These are phyloP conservation scores for Ips typographus DNA, from an alignment of 1,140 invertebrate species.

Conservation along the genomic window DNA sequence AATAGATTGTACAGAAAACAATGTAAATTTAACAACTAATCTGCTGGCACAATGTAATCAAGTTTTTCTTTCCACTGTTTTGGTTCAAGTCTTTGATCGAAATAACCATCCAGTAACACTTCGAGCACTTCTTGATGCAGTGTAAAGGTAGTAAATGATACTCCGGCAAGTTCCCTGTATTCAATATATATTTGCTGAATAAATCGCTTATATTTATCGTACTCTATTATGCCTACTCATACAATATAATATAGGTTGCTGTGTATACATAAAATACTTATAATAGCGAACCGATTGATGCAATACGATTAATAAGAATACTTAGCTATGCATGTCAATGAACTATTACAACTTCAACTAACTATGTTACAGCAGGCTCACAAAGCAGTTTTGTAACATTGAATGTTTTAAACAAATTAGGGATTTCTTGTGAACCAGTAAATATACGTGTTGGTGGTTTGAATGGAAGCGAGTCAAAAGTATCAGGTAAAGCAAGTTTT, in stretches of 20 bases:
- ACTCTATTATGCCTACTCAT: too few species aligned
- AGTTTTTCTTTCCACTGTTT: conserved; percentile 7
- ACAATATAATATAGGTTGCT: too few species aligned
- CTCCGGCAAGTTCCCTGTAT: too few species aligned
- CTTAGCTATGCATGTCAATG: too few species aligned
- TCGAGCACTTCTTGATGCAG: conserved; percentile 9
- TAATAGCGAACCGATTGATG: too few species aligned
- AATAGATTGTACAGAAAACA: neutral
- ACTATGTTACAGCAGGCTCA: too few species aligned
- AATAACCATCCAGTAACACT: neutral
- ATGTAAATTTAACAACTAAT: neutral
- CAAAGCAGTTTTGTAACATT: conserved; percentile 16
- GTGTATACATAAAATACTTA: too few species aligned
- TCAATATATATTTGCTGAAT: too few species aligned
- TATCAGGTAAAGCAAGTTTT: neutral
- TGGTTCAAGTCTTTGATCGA: neutral
- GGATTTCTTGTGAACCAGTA: neutral
- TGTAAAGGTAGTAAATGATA: too few species aligned
- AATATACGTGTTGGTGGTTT: neutral
- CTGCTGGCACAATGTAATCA: neutral
- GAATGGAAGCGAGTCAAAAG: neutral
- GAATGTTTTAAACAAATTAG: conserved; percentile 2
- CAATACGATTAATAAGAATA: too few species aligned
- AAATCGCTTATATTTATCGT: too few species aligned
- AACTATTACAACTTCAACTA: too few species aligned